Conservation (phyloP, 1,140 invertebrate genomes). For the Calephelis nemesis region DNA sequence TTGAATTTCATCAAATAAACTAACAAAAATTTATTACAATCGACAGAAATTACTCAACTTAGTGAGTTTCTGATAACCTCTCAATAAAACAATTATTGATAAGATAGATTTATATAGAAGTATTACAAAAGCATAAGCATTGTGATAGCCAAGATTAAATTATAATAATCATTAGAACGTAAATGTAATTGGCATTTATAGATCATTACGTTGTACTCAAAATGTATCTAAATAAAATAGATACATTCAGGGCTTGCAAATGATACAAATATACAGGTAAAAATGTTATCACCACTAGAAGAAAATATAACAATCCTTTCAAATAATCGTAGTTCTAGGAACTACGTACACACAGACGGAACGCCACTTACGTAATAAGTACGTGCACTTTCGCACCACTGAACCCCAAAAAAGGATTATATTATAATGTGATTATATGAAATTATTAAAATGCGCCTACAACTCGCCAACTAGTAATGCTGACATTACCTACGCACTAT, state of each 20-base stretch:
- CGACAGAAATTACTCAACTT: background rate
- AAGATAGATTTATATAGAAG: background rate
- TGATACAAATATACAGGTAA: background rate
- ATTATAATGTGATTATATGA: background rate
- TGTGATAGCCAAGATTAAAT: slow-evolving; percentile 11
- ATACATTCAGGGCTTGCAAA: slow-evolving; percentile 1
- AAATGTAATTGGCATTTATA: background rate
- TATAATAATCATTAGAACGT: background rate
- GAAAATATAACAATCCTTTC: slow-evolving; percentile 9
- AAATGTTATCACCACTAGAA: background rate
- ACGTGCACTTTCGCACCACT: background rate
- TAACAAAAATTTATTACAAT: too few species aligned
- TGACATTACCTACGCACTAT: background rate
- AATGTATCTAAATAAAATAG: slow-evolving; percentile 2
- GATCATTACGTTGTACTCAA: background rate
- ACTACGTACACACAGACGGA: slow-evolving; percentile 3
- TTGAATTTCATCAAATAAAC: too few species aligned
- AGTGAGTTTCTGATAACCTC: background rate
- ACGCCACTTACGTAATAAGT: background rate
- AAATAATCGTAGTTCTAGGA: slow-evolving; percentile 3
- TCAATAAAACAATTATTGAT: background rate
- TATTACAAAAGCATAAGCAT: slow-evolving; percentile 2
- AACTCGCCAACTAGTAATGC: background rate
- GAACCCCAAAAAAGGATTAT: slow-evolving; percentile 9
- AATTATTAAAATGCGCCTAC: background rate